A percentile compares a stretch with the other conserved stretches of the same genome.
These are phyloP conservation scores for Sparidentex hasta DNA, from an alignment of 2,797 vertebrate species.

Conservation along the genomic window DNA sequence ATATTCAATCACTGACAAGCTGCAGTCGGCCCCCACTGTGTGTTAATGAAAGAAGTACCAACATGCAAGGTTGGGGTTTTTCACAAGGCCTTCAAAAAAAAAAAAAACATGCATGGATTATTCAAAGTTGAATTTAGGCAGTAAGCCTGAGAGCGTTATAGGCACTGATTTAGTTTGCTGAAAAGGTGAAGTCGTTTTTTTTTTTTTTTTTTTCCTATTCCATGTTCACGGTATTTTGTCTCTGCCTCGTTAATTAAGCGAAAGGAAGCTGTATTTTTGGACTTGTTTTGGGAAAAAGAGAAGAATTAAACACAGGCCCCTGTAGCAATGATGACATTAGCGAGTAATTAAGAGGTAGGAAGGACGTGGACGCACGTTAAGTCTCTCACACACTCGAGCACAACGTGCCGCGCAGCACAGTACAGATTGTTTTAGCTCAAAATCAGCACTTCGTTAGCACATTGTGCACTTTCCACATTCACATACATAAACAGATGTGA, in stretches of 20 bases:
- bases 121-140: too few relatives aligned
- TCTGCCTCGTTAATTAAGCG: not conserved
- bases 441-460: slow-evolving; percentile 40
- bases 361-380: slow-evolving; percentile 10
- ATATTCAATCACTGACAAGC: slow-evolving; percentile 40
- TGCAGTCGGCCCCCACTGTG: not conserved
- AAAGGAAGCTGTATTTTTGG: slow-evolving; percentile 10
- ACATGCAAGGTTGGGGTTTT: not conserved
- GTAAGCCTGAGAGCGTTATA: too few relatives aligned
- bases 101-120: too few relatives aligned
- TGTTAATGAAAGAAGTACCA: slow-evolving; percentile 28
- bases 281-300: not conserved
- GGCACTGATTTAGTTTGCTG: not conserved
- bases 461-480: not conserved
- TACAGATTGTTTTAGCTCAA: not conserved
- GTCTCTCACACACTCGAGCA: not conserved
- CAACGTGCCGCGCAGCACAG: slow-evolving; percentile 8
- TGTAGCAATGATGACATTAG: slow-evolving; percentile 34
- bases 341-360: slow-evolving; percentile 41
- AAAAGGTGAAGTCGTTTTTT: not conserved
- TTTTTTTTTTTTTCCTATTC: not conserved
- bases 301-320: slow-evolving; percentile 11
- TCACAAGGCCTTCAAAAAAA: slow-evolving; percentile 6
- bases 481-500: too few relatives aligned
- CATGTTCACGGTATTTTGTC: not conserved